Conservation (phyloP, 2,888 invertebrate genomes). For the Serripes groenlandicus region DNA sequence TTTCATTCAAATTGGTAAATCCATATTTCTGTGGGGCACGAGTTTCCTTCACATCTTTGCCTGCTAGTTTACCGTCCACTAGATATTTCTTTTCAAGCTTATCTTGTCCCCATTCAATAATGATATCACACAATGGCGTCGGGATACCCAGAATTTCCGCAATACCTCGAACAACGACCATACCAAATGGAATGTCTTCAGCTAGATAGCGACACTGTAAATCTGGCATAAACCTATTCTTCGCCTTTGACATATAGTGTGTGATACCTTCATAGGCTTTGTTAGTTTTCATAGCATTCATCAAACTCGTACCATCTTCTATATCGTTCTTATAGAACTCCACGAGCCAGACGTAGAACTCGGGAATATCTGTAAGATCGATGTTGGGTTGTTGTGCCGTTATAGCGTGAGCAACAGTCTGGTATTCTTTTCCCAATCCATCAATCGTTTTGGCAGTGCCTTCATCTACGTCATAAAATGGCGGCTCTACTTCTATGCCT, state of each 20-base stretch:
- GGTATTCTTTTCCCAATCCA: conserved; percentile 67
- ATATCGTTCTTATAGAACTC: conserved; percentile 74
- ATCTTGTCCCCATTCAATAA: conserved; percentile 78
- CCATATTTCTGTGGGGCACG: conserved; percentile 78
- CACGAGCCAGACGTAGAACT: conserved; percentile 73
- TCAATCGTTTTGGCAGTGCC: conserved; percentile 64
- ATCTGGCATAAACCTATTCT: conserved; percentile 64
- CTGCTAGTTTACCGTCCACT: conserved; percentile 74
- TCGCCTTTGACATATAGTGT: conserved; percentile 67
- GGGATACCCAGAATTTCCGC: conserved; percentile 70
- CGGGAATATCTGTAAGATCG: conserved; percentile 68
- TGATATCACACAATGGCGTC: conserved; percentile 71
- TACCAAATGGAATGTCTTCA: conserved; percentile 78
- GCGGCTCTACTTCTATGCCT: conserved; percentile 64
- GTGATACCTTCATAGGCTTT: conserved; percentile 72
- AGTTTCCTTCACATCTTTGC: conserved; percentile 73
- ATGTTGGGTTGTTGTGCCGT: conserved; percentile 62
- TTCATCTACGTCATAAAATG: conserved; percentile 73
- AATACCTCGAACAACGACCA: conserved; percentile 77
- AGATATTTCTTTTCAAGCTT: conserved; percentile 77
- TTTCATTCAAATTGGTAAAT: conserved; percentile 69
- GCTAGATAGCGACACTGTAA: conserved; percentile 69
- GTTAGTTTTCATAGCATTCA: conserved; percentile 73
- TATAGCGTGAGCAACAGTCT: conserved; percentile 62
- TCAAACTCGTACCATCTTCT: conserved; percentile 67